A percentile compares a stretch with the other conserved stretches of the same genome.
These are phyloP conservation scores for Calliphora vomitoria DNA, from an alignment of 2,888 invertebrate species.

Conservation along the genomic window DNA sequence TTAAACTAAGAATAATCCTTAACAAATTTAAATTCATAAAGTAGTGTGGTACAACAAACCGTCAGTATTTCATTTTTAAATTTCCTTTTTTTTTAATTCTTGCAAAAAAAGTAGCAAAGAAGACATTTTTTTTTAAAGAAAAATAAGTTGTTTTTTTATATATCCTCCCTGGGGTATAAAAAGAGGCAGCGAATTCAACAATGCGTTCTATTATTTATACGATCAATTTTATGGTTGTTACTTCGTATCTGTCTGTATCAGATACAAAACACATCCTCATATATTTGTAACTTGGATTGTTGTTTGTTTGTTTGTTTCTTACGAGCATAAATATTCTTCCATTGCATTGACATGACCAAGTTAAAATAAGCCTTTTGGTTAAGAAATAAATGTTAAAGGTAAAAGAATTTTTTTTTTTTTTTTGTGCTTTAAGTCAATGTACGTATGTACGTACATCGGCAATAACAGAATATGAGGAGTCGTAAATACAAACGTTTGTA, in stretches of 20 bases:
- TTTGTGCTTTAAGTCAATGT: slow-evolving; percentile 34
- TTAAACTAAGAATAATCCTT: too few relatives aligned
- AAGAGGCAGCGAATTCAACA: slow-evolving; percentile 30
- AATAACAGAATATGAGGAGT: slow-evolving; percentile 26
- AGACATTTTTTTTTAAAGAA: neutral
- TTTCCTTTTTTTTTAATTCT: slow-evolving; percentile 29
- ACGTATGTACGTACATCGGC: slow-evolving; percentile 33
- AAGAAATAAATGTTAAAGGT: slow-evolving; percentile 51
- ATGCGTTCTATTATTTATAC: slow-evolving; percentile 53
- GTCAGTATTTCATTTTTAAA: neutral
- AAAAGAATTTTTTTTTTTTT: slow-evolving; percentile 45
- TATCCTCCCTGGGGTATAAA: slow-evolving; percentile 24
- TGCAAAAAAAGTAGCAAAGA: neutral
- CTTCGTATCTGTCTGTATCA: slow-evolving; percentile 21
- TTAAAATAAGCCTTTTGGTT: slow-evolving; percentile 53
- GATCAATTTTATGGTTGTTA: slow-evolving; percentile 61
- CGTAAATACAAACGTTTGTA: slow-evolving; percentile 9
- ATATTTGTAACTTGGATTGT: slow-evolving; percentile 14
- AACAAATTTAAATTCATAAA: too few relatives aligned
- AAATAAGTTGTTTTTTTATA: neutral
- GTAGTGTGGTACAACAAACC: too few relatives aligned
- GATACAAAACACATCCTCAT: slow-evolving; percentile 28
- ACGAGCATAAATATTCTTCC: slow-evolving; percentile 30
- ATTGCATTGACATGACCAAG: slow-evolving; percentile 55
- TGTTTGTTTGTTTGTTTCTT: neutral